Evolutionary conservation across 92 coral and sea anemone species (phyloP).

Genomic region (Heliopora coerulea): DNA sequence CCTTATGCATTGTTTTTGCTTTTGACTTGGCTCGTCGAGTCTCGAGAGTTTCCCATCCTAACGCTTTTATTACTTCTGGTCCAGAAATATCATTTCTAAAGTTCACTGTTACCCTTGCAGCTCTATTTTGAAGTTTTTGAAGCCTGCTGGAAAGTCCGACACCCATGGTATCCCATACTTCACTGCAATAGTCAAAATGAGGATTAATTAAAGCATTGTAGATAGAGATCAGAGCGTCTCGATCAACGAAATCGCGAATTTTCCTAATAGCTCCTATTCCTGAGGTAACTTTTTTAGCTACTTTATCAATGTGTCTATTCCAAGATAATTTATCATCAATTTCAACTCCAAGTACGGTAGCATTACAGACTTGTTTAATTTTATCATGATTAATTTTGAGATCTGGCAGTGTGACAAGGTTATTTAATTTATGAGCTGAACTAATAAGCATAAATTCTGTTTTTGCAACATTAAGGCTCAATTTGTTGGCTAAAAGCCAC

Average conservation of each 20-base stretch:
- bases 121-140: constrained; percentile 52
- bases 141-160: constrained; percentile 47
- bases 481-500: constrained; percentile 16
- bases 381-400: constrained; percentile 24
- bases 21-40: constrained; percentile 45
- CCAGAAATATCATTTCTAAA: constrained; percentile 41
- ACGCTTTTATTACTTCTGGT: constrained; percentile 39
- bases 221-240: constrained; percentile 8
- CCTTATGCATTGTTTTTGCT: constrained; percentile 40
- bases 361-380: constrained; percentile 19
- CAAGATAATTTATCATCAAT: constrained; percentile 49
- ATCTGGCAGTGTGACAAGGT: constrained; percentile 5
- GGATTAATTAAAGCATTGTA: constrained; percentile 58
- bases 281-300: constrained; percentile 38
- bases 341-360: constrained; percentile 47
- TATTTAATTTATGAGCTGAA: constrained; percentile 3
- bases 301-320: constrained; percentile 34
- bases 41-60: constrained; percentile 52
- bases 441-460: constrained; percentile 7
- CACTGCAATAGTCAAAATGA: constrained; percentile 58
- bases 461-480: constrained; percentile 10
- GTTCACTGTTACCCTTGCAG: constrained; percentile 40
- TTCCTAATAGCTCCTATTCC: constrained; percentile 49
- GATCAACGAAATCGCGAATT: constrained; percentile 28
- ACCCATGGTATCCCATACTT: constrained; percentile 56